These are phyloP conservation scores for Penaeus monodon DNA, from an alignment of 2,888 invertebrate species.

Conservation along the genomic window DNA sequence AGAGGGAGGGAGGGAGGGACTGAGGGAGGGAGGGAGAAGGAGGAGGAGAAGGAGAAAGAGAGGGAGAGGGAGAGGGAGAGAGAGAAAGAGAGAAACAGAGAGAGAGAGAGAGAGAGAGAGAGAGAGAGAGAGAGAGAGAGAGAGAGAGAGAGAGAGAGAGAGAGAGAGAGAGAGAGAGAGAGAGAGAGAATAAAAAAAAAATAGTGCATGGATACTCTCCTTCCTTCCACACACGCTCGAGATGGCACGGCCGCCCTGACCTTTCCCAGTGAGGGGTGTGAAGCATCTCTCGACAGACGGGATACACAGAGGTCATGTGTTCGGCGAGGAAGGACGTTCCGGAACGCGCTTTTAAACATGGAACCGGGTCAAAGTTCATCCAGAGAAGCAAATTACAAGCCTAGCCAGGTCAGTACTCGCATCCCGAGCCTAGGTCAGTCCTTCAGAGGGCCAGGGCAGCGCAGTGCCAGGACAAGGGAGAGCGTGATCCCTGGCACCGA, in stretches of 20 bases:
- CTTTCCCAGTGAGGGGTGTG: neutral
- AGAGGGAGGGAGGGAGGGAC: neutral
- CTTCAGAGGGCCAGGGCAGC: neutral
- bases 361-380: too few species aligned
- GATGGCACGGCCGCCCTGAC: neutral
- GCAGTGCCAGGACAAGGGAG: neutral
- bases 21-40: neutral
- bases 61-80: too few species aligned
- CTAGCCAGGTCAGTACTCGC: neutral
- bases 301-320: neutral
- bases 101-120: neutral
- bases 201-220: neutral
- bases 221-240: neutral
- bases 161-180: neutral
- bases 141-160: neutral
- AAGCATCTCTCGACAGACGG: neutral
- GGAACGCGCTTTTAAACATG: too few species aligned
- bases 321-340: too few species aligned
- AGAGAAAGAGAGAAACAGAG: neutral
- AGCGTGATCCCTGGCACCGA: constrained; percentile 18
- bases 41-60: neutral
- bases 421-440: neutral
- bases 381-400: neutral
- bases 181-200: neutral
- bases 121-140: too few species aligned